Evolutionary conservation across 2,888 invertebrate species (phyloP).

Genomic region (Brachynemurus nebulosus): DNA sequence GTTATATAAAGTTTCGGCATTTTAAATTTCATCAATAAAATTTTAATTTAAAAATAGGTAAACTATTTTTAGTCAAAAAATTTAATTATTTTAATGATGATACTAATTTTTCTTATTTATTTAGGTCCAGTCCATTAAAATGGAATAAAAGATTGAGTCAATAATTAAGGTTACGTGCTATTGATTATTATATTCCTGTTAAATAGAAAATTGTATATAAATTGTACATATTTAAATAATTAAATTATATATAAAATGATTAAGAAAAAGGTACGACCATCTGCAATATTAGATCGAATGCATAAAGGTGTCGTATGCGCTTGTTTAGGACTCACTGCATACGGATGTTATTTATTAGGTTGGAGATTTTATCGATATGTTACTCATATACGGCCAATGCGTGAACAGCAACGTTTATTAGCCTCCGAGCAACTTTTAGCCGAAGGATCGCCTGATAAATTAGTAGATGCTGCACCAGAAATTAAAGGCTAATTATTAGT

Average conservation of each 20-base stretch:
- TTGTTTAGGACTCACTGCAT: slow-evolving; percentile 40
- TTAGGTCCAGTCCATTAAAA: no score
- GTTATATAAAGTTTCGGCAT: no score
- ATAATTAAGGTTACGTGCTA: no score
- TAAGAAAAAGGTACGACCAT: slow-evolving; percentile 29
- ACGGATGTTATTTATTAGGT: slow-evolving; percentile 34
- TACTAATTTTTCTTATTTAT: no score
- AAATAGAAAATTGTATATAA: no score
- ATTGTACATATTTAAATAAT: no score
- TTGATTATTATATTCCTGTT: no score
- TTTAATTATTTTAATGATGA: no score
- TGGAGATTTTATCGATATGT: slow-evolving; percentile 35
- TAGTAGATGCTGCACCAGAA: slow-evolving; percentile 30
- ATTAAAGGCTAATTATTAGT: slow-evolving; percentile 22
- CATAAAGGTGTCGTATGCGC: slow-evolving; percentile 40
- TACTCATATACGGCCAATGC: slow-evolving; percentile 33
- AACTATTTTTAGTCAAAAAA: no score
- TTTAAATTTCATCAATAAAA: no score
- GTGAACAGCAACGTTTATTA: slow-evolving; percentile 27
- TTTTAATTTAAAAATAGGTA: no score
- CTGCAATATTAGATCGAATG: slow-evolving; percentile 32
- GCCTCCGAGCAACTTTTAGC: slow-evolving; percentile 32
- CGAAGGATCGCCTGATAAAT: slow-evolving; percentile 31
- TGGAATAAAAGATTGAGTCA: no score
- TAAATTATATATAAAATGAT: slow-evolving; percentile 17